Evolutionary conservation across 2,888 invertebrate species (phyloP).

Genomic region (Tetragnatha montana): DNA sequence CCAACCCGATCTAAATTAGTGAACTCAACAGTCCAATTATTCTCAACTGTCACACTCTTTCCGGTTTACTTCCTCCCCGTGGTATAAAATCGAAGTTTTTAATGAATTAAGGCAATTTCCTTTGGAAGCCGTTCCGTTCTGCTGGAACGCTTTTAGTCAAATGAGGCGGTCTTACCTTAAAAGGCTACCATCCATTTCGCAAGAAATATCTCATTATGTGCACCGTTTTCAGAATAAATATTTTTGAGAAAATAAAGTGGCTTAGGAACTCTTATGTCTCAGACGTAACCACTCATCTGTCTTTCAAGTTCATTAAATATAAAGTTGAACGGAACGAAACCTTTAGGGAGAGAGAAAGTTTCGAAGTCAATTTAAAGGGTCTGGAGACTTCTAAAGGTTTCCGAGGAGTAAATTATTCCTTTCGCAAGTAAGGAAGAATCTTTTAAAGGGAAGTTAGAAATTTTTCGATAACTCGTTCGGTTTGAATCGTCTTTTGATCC

Average conservation of each 20-base stretch:
- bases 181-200: background rate
- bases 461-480: background rate
- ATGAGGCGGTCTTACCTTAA: background rate
- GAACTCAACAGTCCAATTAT: background rate
- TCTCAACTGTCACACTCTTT: background rate
- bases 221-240: background rate
- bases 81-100: background rate
- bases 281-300: background rate
- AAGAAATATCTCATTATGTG: background rate
- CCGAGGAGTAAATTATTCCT: background rate
- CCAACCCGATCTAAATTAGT: too few species aligned
- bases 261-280: background rate
- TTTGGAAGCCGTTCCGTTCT: background rate
- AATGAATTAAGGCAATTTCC: background rate
- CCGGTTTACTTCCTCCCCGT: background rate
- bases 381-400: background rate
- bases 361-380: background rate
- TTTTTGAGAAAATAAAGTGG: background rate
- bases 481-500: background rate
- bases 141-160: background rate
- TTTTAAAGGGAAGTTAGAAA: background rate
- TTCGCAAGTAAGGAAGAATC: background rate
- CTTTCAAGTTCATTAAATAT: background rate
- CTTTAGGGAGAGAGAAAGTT: background rate
- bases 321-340: background rate